Evolutionary conservation across 2,888 invertebrate species (phyloP).

Genomic region (Amiota communis): DNA sequence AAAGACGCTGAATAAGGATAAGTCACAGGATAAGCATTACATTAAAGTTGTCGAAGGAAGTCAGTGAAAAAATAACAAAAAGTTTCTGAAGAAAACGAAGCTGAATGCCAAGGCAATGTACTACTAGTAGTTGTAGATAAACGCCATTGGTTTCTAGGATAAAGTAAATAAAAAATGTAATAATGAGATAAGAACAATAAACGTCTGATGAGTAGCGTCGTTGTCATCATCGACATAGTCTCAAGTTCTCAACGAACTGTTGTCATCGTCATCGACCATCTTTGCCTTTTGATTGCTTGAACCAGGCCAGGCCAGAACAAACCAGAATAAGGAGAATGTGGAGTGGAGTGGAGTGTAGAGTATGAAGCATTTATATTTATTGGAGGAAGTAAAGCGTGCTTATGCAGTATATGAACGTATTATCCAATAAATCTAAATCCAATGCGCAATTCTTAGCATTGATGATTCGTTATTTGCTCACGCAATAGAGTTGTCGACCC

Average conservation of each 20-base stretch:
- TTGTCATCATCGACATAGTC: background rate
- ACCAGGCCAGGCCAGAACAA: too few relatives aligned
- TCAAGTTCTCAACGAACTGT: background rate
- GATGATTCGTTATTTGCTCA: background rate
- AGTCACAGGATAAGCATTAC: constrained; percentile 14
- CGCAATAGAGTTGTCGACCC: background rate
- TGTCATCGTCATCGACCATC: background rate
- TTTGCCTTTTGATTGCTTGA: background rate
- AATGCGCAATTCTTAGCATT: constrained; percentile 14
- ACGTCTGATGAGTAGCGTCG: constrained; percentile 28
- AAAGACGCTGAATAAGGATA: background rate
- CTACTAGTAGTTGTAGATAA: too few relatives aligned
- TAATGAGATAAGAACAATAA: constrained; percentile 65
- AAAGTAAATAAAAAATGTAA: constrained; percentile 60
- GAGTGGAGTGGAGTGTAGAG: background rate
- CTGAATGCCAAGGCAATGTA: background rate
- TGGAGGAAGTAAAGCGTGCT: constrained; percentile 16
- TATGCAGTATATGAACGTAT: constrained; percentile 21
- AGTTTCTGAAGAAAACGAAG: too few relatives aligned
- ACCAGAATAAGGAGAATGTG: background rate
- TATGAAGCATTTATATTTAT: background rate
- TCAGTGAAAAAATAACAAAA: too few relatives aligned
- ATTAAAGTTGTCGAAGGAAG: too few relatives aligned
- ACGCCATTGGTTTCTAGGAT: constrained; percentile 30
- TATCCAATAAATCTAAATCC: constrained; percentile 16